Evolutionary conservation across 2,888 invertebrate species (phyloP).

Genomic region (Lumbricus terrestris): DNA sequence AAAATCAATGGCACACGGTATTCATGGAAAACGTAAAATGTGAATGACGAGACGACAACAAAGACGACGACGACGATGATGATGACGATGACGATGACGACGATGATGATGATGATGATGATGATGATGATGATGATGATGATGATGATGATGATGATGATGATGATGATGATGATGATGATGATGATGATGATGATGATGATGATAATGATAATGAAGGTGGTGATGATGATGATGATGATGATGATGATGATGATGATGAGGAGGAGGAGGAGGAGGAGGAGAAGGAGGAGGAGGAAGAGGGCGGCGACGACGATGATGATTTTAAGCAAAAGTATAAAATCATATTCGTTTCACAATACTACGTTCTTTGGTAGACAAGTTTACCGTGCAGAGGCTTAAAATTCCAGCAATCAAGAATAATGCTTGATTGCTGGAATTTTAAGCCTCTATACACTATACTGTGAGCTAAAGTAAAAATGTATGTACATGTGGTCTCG

Average conservation of each 20-base stretch:
- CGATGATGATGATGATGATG: constrained; percentile 43
- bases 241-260: constrained; percentile 47
- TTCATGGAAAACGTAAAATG: too few relatives aligned
- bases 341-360: too few relatives aligned
- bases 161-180: constrained; percentile 29
- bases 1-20: too few relatives aligned
- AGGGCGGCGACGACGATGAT: constrained; percentile 24
- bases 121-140: constrained; percentile 50
- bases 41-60: too few relatives aligned
- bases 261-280: constrained; percentile 28
- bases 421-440: too few relatives aligned
- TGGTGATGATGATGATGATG: constrained; percentile 27
- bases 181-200: constrained; percentile 36
- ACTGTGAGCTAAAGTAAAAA: too few relatives aligned
- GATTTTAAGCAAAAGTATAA: too few relatives aligned
- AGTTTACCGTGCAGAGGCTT: too few relatives aligned
- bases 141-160: constrained; percentile 28
- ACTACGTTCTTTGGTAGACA: too few relatives aligned
- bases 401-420: too few relatives aligned
- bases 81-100: constrained; percentile 44
- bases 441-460: too few relatives aligned
- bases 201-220: constrained; percentile 34
- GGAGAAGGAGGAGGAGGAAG: constrained; percentile 27
- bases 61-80: background rate
- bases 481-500: too few relatives aligned